Conservation (phyloP, 2,113 vertebrate species). For the Lichenostomus cassidix region DNA sequence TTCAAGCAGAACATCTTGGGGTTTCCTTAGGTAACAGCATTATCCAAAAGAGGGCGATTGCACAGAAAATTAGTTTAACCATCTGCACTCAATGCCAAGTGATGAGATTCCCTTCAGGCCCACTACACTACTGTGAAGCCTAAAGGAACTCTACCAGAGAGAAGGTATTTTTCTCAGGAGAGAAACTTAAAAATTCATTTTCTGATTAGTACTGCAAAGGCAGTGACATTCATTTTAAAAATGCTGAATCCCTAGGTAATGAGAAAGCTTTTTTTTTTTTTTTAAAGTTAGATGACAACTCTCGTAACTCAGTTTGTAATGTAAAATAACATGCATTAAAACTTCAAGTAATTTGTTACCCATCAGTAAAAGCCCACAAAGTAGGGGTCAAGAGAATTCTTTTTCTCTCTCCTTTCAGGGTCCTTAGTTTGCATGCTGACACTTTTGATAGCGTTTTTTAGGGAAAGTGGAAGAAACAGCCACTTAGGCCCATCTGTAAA, state of each 20-base stretch:
- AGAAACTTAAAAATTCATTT: not conserved
- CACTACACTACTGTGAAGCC: rapidly evolving
- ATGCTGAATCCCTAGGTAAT: not conserved
- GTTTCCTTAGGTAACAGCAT: not conserved
- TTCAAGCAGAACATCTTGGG: not conserved
- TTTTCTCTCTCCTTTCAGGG: not conserved
- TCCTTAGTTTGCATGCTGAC: not conserved
- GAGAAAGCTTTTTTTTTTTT: not conserved
- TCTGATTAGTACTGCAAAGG: not conserved
- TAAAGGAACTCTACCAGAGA: not conserved
- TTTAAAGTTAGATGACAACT: not conserved
- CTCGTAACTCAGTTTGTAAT: not conserved
- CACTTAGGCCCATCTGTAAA: not conserved
- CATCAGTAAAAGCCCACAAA: not conserved
- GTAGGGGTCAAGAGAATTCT: not conserved
- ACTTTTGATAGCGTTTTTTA: not conserved
- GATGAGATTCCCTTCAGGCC: not conserved
- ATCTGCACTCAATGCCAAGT: not conserved
- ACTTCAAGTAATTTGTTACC: not conserved
- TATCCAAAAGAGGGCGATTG: not conserved
- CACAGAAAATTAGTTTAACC: not conserved
- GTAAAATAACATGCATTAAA: not conserved
- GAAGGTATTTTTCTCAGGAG: not conserved
- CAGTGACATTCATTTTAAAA: not conserved
- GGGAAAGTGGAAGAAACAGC: not conserved